Evolutionary conservation across 2,797 vertebrate genomes (phyloP).

Genomic region (Amphiprion clarkii): DNA sequence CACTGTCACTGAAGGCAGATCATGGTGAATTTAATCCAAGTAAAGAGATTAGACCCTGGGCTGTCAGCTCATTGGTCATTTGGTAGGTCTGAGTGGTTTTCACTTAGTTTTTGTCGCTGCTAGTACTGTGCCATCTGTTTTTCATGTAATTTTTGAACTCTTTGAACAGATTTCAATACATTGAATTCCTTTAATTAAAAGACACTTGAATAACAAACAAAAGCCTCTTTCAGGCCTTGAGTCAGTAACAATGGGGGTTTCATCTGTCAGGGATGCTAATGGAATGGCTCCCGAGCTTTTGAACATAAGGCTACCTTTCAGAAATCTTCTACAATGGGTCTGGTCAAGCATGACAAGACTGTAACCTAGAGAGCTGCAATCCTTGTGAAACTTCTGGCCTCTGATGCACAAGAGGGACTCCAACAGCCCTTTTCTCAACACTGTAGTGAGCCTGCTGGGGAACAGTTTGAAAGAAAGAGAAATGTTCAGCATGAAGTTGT

Average conservation of each 20-base stretch:
- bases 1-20: slow-evolving; percentile 21
- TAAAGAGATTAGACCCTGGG: slow-evolving; percentile 57
- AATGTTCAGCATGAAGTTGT: not conserved
- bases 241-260: slow-evolving; percentile 1
- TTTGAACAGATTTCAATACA: slow-evolving; percentile 22
- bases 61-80: slow-evolving; percentile 47
- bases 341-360: slow-evolving; percentile 7
- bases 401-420: not conserved
- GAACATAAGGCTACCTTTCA: not conserved
- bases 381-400: not conserved
- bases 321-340: not conserved
- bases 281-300: not conserved
- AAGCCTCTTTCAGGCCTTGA: not conserved
- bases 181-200: slow-evolving; percentile 15
- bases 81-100: slow-evolving; percentile 29
- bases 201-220: not conserved
- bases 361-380: not conserved
- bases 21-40: slow-evolving; percentile 55
- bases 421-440: not conserved
- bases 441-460: not conserved
- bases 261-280: slow-evolving; percentile 2
- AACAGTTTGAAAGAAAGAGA: not conserved
- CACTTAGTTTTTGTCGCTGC: not conserved
- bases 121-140: slow-evolving; percentile 24
- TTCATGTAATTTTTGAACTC: not conserved